Percentiles rank a stretch among this genome's conserved stretches.
Conservation (phyloP, 2,888 invertebrate genomes). For the Isotomurus palustris region DNA sequence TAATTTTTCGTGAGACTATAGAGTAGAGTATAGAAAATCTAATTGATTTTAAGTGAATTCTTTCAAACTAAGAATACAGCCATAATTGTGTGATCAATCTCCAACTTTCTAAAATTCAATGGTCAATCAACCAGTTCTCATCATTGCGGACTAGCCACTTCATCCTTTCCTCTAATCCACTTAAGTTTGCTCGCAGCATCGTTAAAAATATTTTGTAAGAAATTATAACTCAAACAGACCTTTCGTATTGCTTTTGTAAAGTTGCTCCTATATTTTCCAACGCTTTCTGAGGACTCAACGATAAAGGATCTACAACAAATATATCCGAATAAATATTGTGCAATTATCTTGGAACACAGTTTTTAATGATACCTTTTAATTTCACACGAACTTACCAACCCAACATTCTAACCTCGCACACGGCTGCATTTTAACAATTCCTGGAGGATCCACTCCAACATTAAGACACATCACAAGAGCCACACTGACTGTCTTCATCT, state of each 20-base stretch:
- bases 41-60: too few relatives aligned
- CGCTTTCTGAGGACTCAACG: constrained; percentile 84
- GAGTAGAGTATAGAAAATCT: too few relatives aligned
- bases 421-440: constrained; percentile 93
- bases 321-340: background rate
- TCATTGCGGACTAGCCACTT: too few relatives aligned
- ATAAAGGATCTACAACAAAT: constrained; percentile 66
- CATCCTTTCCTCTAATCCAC: too few relatives aligned
- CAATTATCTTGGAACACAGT: too few relatives aligned
- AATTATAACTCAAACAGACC: constrained; percentile 49
- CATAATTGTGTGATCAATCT: too few relatives aligned
- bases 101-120: too few relatives aligned
- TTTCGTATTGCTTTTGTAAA: constrained; percentile 93
- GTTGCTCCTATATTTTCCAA: constrained; percentile 85
- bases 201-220: background rate
- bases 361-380: background rate
- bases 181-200: too few relatives aligned
- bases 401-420: constrained; percentile 94
- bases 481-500: constrained; percentile 99
- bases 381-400: constrained; percentile 66
- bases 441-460: constrained; percentile 99
- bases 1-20: too few relatives aligned
- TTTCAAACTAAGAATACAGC: too few relatives aligned
- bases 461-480: constrained; percentile 95
- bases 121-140: too few relatives aligned